Evolutionary conservation across 2,888 invertebrate genomes (phyloP), one percentile per base, ranked within the genome.

Genomic region (Fragum fragum): DNA sequence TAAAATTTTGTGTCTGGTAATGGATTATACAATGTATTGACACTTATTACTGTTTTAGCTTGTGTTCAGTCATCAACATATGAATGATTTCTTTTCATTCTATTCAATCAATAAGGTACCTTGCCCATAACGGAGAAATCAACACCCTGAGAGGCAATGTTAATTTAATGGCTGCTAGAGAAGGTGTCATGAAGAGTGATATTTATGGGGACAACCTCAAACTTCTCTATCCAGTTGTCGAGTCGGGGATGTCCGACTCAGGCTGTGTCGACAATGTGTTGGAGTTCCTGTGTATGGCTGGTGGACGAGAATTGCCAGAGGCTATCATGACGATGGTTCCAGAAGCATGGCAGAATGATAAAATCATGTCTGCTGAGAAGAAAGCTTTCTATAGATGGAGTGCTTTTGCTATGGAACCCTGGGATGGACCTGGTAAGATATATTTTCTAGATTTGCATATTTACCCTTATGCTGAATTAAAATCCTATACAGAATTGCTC

Each of bases 61-160:
- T n/a, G n/a, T n/a, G n/a, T n/a, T n/a, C n/a, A n/a, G n/a, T n/a
- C n/a, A n/a, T n/a, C n/a, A 36, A 36, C 5, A 36, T 36, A 9
- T 36, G 32, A 36, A 39, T 47, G 2, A 3, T 69, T 23, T 11
- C 42, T 11, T 0, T 9, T n/a, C 18, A 7, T 0, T 14, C 21
- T 39, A 36, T 59, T 36, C 39, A 68, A 47, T 16, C 16, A 14
- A 47, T 0, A 94, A 97, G 98, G 94, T 96, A 97, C 93, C 95
- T 99, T 90, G 99, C 99, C 84, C 99, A 99, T 95, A 99, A 99
- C 95, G 99, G 99, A 86, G 99, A 99, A 96, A 99, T 99, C 95
- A 99, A 99, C 95, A 99, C 99, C 18, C 96, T 99, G 89, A 97
- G 99, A 85, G 99, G 99, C 90, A 99, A 99, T 95, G 98, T 99